Base-by-base conservation (phyloP, 2,113 vertebrate genomes). In the Rhea pennata region DNA sequence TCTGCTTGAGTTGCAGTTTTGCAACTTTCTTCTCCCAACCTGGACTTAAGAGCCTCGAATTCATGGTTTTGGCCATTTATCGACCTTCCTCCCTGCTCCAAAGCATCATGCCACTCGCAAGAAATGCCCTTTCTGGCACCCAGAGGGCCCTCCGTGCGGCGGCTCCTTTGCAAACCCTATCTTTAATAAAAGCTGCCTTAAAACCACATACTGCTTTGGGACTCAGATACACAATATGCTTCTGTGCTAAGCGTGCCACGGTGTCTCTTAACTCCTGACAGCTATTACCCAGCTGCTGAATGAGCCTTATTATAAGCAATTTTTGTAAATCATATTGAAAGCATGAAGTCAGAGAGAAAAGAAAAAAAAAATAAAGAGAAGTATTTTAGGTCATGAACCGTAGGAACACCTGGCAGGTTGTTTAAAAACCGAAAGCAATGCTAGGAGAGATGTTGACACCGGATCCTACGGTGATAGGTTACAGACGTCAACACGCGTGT, bases 211-310 rank as follows among this genome's bases (percentile, higher is more conserved):
- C 87, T 73, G 50, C 48, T 87, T 74, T 90, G 84, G 95, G 96
- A 95, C 79, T 88, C 85, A 96, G 85, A 92, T 61, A 91, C 79
- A 95, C 92, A 92, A 92, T 79, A 90, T 79, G 79, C 86, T 93
- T 92, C 94, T 95, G 78, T 95, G 96, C 82, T 96, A 94, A 97
- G 97, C 93, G 73, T 80, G 89, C 95, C 96, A 96, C 65, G 59
- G 91, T 76, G 96, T 96, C 94, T 40, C 92, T 97, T 96, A 97
- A 95, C 92, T 97, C 96, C 94, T 96, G 94, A 96, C 95, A 97
- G 64, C 96, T 94, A 96, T 98, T 97, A 97, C 91, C 93, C 96
- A 97, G 95, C 92, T 98, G 96, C 88, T 93, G 96, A 97, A 97
- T 90, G 96, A 97, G 93, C 84, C 95, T 94, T 91, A 89, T 95